Base-by-base conservation (phyloP, 2,888 invertebrate genomes). In the Theretra japonica region DNA sequence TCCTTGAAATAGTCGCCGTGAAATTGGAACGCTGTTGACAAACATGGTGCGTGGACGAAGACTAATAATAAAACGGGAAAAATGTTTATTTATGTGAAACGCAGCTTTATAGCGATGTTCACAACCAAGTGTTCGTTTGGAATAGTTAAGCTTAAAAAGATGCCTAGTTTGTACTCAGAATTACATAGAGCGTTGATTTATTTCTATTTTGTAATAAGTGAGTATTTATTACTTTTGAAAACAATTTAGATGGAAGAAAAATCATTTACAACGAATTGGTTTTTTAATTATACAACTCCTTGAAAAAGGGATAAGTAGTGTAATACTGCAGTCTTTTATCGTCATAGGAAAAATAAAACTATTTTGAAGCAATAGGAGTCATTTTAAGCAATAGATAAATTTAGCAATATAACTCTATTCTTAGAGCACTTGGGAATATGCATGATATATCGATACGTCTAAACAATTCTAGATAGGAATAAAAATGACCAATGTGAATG, bases 81-180 rank as follows among this genome's bases (percentile, higher is more conserved):
- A 25, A 65, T 65, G 65, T 65, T 65, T 65, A 65, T 65, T 65
- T 65, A 65, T 48, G 65, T 65, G 48, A 65, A 65, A 23, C 41
- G 65, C 11, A 33, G 65, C 17, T 65, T 65, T 65, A 48, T 65
- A 65, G 48, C 65, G 41, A 21, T 17, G 48, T 65, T 48, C 73
- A 72, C 74, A 78, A 74, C 70, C 75, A 75, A 75, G 68, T 69
- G 62, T 72, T 4, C 41, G 30, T 65, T 48, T 48, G 21, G 23
- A 65, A 65, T 65, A 48, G 41, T 41, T 33, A 11, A 65, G 41
- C 41, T 48, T 21, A 7, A 30, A 30, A n/a, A n/a, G n/a, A n/a
- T n/a, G n/a, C n/a, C 28, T 60, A 41, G 4, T 50, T 50, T 53
- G n/a, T 53, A n/a, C 5, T 53, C 17, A n/a, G n/a, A 53, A n/a